Evolutionary conservation across 2,888 invertebrate genomes (phyloP).

Genomic region (Epsilonema sp.): DNA sequence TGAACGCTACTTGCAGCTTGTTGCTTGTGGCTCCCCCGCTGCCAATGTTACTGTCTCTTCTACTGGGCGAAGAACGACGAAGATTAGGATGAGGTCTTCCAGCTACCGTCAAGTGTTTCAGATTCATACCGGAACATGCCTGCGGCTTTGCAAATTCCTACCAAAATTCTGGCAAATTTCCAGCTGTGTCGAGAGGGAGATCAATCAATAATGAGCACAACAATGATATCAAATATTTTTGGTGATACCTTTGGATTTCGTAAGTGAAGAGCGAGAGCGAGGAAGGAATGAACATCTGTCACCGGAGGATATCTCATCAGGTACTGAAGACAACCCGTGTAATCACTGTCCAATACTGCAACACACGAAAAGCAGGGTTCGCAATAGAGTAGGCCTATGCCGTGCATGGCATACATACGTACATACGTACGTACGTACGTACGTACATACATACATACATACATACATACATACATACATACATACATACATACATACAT

Average conservation of each 20-base stretch:
- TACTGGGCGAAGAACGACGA: not conserved
- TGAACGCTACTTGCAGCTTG: no score
- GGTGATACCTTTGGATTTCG: conserved; percentile 35
- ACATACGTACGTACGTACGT: not conserved
- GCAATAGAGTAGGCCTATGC: no score
- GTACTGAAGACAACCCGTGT: conserved; percentile 43
- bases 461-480: not conserved
- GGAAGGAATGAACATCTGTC: conserved; percentile 43
- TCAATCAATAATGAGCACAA: no score
- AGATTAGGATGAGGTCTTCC: conserved; percentile 19
- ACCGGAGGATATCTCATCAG: conserved; percentile 48
- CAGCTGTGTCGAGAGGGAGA: no score
- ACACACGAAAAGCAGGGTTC: conserved; percentile 14
- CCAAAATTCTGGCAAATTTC: no score
- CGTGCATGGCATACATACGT: not conserved
- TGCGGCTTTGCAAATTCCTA: conserved; percentile 30
- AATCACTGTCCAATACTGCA: conserved; percentile 43
- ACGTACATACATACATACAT: not conserved
- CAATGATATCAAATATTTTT: no score
- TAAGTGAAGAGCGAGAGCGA: conserved; percentile 42
- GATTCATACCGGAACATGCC: conserved; percentile 11
- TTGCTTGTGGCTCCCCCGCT: not conserved
- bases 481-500: not conserved
- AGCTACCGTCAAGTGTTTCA: conserved; percentile 17
- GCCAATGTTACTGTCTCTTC: conserved; percentile 1